A percentile compares a stretch with the other conserved stretches of the same genome.
Conservation (phyloP, 2,888 invertebrate genomes). For the Melanchra persicariae region DNA sequence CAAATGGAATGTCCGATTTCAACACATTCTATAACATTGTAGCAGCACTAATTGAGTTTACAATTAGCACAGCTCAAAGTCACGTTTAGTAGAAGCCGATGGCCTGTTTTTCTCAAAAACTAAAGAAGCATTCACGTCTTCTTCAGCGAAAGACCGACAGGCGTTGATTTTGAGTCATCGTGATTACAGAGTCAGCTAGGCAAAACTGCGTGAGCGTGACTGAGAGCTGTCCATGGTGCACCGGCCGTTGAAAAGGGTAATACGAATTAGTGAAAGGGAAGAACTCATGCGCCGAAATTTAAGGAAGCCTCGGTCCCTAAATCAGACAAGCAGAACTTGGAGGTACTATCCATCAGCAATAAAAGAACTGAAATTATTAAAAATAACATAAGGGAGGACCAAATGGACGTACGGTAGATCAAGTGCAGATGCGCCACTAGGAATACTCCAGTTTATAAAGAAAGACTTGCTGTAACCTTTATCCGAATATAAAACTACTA, state of each 20-base stretch:
- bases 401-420: no score
- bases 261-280: no score
- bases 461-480: no score
- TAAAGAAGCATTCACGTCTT: background rate
- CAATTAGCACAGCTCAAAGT: slow-evolving; percentile 28
- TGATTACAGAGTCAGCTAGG: no score
- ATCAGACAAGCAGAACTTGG: background rate
- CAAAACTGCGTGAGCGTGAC: no score
- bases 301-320: no score
- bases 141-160: background rate
- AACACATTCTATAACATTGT: slow-evolving; percentile 5
- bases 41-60: slow-evolving; percentile 29
- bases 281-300: no score
- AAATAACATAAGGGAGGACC: background rate
- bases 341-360: background rate
- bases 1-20: background rate
- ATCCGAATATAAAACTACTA: background rate
- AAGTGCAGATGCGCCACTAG: background rate
- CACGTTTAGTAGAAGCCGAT: slow-evolving; percentile 34
- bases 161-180: background rate
- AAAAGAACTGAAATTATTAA: no score
- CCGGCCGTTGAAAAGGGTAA: no score
- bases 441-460: no score
- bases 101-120: background rate
- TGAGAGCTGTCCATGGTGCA: no score